phyloP scores from a whole-genome alignment of 2,888 invertebrate species.

The Drosophila yooni region DNA sequence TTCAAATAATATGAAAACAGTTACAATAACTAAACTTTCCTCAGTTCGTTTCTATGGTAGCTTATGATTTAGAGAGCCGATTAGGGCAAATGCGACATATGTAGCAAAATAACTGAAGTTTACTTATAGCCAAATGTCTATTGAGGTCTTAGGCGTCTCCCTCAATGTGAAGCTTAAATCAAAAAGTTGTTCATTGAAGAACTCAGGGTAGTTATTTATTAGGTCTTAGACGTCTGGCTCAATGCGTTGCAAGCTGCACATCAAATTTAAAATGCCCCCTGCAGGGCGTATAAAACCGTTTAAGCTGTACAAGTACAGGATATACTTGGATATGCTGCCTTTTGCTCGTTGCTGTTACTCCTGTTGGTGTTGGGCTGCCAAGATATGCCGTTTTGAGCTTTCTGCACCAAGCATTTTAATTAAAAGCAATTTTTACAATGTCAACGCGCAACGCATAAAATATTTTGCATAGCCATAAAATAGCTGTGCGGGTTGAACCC shows the following conservation, averaged over 20 bases:
- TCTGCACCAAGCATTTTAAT: conserved; percentile 60
- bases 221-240: not conserved
- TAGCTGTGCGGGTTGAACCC: not conserved
- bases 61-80: not conserved
- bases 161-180: too few relatives aligned
- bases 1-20: not conserved
- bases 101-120: not conserved
- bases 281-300: not conserved
- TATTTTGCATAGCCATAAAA: conserved; percentile 60
- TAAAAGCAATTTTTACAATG: conserved; percentile 72
- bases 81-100: not conserved
- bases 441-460: conserved; percentile 53
- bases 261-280: not conserved
- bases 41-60: not conserved
- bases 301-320: not conserved
- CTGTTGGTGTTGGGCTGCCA: not conserved
- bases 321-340: not conserved
- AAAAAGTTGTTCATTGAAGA: not conserved
- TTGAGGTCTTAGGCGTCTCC: not conserved
- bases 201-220: not conserved
- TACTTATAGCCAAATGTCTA: not conserved
- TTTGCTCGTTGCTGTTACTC: not conserved
- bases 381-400: conserved; percentile 21
- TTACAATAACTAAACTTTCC: not conserved
- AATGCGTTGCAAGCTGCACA: not conserved